phyloP scores from a whole-genome alignment of 2,113 vertebrate genomes.

The Chaetorhynchus papuensis region DNA sequence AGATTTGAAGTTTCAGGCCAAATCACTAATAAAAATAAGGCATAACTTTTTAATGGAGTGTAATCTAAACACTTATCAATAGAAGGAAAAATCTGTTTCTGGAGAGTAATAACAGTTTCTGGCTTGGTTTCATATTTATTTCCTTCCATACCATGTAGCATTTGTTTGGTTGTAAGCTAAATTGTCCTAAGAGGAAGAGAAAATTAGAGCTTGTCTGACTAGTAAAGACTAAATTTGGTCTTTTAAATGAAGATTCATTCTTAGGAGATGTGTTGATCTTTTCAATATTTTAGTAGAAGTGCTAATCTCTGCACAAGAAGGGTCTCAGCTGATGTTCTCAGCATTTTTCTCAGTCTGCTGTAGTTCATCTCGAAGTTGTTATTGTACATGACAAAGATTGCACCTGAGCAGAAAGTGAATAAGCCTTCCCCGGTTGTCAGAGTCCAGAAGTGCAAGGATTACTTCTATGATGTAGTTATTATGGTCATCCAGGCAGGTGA shows the following conservation, averaged over 20 bases:
- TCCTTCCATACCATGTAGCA: background rate
- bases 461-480: constrained; percentile 20
- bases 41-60: background rate
- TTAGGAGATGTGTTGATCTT: background rate
- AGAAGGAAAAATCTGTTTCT: background rate
- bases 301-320: background rate
- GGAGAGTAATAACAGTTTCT: background rate
- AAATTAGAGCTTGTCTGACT: background rate
- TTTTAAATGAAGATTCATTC: background rate
- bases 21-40: background rate
- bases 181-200: background rate
- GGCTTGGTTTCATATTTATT: background rate
- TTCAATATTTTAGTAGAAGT: background rate
- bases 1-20: background rate
- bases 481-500: constrained; percentile 27
- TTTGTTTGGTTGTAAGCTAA: background rate
- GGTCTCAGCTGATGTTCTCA: background rate
- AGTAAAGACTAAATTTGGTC: background rate
- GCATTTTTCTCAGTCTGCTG: background rate
- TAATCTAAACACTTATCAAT: background rate
- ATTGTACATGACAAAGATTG: constrained; percentile 25
- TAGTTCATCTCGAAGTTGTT: background rate
- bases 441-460: constrained; percentile 4
- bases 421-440: background rate
- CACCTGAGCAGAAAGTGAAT: constrained; percentile 26